These are phyloP conservation scores for Julus scanicus DNA, from an alignment of 2,888 invertebrate species.

Conservation along the genomic window DNA sequence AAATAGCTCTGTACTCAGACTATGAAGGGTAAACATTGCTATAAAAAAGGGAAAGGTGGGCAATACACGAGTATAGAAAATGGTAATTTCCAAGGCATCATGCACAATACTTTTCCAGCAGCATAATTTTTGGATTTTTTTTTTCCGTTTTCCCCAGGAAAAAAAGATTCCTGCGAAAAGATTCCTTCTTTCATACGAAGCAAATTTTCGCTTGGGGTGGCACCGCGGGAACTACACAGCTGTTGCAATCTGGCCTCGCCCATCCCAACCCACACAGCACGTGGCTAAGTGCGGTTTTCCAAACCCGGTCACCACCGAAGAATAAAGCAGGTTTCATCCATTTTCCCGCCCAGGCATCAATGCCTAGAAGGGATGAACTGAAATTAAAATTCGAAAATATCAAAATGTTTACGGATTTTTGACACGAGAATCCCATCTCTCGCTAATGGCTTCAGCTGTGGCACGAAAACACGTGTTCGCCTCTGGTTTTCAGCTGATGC, in stretches of 20 bases:
- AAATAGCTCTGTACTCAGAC: too few species aligned
- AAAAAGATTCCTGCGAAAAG: too few species aligned
- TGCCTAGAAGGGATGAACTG: neutral
- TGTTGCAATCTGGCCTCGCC: neutral
- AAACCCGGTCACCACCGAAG: neutral
- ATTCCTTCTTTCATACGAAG: neutral
- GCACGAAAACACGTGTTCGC: neutral
- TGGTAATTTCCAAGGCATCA: too few species aligned
- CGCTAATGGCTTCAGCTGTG: constrained; percentile 29
- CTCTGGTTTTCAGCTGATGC: neutral
- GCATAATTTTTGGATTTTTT: neutral
- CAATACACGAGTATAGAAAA: too few species aligned
- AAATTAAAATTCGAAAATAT: constrained; percentile 2
- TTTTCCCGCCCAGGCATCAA: neutral
- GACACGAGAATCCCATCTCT: constrained; percentile 16
- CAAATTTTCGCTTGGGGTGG: neutral
- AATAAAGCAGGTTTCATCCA: neutral
- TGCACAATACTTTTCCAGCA: too few species aligned
- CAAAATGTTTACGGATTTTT: neutral
- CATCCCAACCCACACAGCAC: neutral
- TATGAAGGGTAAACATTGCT: too few species aligned
- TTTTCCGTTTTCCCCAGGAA: neutral
- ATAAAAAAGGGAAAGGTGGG: too few species aligned
- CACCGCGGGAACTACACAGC: neutral
- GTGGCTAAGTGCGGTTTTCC: constrained; percentile 14